Conservation (phyloP, 2,888 invertebrate genomes). For the Mimachlamys varia region DNA sequence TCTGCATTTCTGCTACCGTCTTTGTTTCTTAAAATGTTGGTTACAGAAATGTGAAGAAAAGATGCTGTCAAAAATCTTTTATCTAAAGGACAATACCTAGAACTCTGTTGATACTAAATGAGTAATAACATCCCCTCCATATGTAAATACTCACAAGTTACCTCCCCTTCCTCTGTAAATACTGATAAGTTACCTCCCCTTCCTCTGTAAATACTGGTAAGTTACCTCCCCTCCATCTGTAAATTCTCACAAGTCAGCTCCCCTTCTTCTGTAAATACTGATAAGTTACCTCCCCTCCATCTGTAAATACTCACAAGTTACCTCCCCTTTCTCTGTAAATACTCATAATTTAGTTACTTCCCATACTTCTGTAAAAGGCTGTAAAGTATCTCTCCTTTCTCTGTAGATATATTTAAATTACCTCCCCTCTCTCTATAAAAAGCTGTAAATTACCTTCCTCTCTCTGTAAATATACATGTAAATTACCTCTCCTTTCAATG, state of each 20-base stretch:
- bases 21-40: too few relatives aligned
- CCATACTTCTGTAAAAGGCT: neutral
- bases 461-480: neutral
- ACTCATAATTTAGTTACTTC: neutral
- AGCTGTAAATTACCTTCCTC: too few relatives aligned
- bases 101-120: too few relatives aligned
- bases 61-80: too few relatives aligned
- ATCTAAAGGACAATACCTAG: too few relatives aligned
- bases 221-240: neutral
- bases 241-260: neutral
- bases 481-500: neutral
- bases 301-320: neutral
- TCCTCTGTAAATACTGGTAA: neutral
- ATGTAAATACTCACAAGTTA: neutral
- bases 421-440: neutral
- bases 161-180: too few relatives aligned
- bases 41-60: too few relatives aligned
- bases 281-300: neutral
- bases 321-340: too few relatives aligned
- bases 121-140: neutral
- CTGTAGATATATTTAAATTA: too few relatives aligned
- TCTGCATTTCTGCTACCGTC: too few relatives aligned
- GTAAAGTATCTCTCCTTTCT: neutral
- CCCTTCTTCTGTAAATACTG: too few relatives aligned
- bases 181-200: too few relatives aligned